Evolutionary conservation across 2,888 invertebrate genomes (phyloP), one percentile per base, ranked within the genome.

Genomic region (Sarcophaga carnaria): DNA sequence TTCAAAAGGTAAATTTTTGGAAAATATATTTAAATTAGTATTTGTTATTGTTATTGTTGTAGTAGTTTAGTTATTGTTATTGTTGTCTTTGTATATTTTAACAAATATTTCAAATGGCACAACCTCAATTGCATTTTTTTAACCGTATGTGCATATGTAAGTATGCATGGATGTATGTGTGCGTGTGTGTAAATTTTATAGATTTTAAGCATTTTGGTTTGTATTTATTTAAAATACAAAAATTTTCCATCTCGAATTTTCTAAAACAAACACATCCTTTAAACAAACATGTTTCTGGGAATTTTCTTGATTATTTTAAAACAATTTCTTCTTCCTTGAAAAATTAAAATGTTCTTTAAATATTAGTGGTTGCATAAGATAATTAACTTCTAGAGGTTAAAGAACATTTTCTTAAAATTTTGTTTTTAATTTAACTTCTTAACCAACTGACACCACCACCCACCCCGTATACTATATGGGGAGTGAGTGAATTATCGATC

Each of bases 91-190:
- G 62, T 71, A 82, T 78, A 83, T 87, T 69, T 63, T 63, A 74
- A 62, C 75, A 79, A 83, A 83, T 78, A 85, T 76, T 82, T 80
- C 80, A 70, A 77, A 78, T 80, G 83, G 80, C 75, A 83, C 62
- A 85, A 79, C 71, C 66, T 84, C 70, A 83, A 86, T 71, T 86
- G 75, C 69, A 67, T 81, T 78, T 75, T 75, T 54, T 14, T 54
- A 54, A 54, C 14, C 12, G 54, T 54, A 3, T 3, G 4, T 37
- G 12, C 59, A 20, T 64, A 59, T 14, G 47, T 66, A 59, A 47
- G 27, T 22, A 14, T 64, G 4, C n/a, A 27, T 27, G 20, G 49
- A 54, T 20, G 12, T n/a, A 62, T 62, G 17, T 70, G 17, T 74
- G 67, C 62, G 60, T 82, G 20, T 64, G n/a, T 70, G 10, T 47